A percentile compares a stretch with the other conserved stretches of the same genome.
phyloP scores from a whole-genome alignment of 2,797 vertebrate species.

The Huso huso region DNA sequence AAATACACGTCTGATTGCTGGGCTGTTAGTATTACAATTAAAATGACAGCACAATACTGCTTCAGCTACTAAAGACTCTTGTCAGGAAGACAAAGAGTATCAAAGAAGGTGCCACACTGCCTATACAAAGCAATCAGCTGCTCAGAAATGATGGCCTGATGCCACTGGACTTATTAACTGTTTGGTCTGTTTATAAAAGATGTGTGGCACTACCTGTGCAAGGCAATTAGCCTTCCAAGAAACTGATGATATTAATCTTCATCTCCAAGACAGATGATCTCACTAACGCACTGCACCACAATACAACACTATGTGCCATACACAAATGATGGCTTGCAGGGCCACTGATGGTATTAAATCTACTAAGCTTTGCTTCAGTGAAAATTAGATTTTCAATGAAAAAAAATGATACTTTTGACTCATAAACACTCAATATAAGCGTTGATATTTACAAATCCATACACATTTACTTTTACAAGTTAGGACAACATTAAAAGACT shows the following conservation, averaged over 20 bases:
- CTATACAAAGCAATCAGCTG: too few relatives aligned
- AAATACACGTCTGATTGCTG: too few relatives aligned
- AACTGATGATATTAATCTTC: not conserved
- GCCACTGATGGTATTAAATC: not conserved
- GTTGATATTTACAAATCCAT: too few relatives aligned
- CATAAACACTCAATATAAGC: too few relatives aligned
- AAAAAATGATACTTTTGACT: not conserved
- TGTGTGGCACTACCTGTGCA: not conserved
- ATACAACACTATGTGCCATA: not conserved
- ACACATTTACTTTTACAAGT: too few relatives aligned
- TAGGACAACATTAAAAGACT: too few relatives aligned
- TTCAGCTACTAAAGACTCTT: too few relatives aligned
- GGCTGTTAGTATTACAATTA: too few relatives aligned
- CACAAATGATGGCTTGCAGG: not conserved
- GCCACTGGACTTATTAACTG: not conserved
- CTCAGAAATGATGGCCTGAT: not conserved
- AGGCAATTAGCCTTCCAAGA: constrained; percentile 5
- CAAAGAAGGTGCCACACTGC: too few relatives aligned
- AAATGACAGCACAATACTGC: too few relatives aligned
- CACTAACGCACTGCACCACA: not conserved
- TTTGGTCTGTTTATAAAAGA: not conserved
- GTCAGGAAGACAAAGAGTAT: too few relatives aligned
- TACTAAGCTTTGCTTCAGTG: not conserved
- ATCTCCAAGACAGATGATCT: not conserved
- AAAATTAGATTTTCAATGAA: not conserved